Conservation (phyloP, 2,888 invertebrate species). For the Biston stratarius region DNA sequence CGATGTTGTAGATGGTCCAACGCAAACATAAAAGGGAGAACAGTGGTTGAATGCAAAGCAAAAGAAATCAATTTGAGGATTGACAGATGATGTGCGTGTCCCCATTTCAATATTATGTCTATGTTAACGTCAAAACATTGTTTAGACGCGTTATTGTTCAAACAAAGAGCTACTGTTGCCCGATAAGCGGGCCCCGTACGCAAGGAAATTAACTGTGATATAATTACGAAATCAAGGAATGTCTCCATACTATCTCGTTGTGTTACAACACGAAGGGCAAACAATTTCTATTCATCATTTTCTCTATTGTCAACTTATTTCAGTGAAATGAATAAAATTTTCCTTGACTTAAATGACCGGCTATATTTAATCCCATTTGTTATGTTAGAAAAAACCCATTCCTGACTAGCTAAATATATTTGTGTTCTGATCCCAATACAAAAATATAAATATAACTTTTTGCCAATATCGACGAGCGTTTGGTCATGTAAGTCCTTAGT, state of each 20-base stretch:
- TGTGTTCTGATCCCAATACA: background rate
- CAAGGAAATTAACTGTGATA: constrained; percentile 51
- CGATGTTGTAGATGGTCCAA: constrained; percentile 29
- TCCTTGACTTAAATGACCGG: constrained; percentile 26
- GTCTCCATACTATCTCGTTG: constrained; percentile 39
- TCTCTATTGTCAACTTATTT: background rate
- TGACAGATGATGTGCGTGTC: constrained; percentile 51
- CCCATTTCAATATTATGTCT: constrained; percentile 55
- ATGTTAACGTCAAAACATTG: constrained; percentile 62
- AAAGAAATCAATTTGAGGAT: constrained; percentile 36
- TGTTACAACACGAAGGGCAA: constrained; percentile 43
- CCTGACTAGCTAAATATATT: constrained; percentile 1
- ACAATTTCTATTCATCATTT: constrained; percentile 29
- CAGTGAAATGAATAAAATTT: constrained; percentile 19
- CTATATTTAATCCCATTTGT: constrained; percentile 14
- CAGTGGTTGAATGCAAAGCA: constrained; percentile 25
- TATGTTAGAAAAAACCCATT: constrained; percentile 21
- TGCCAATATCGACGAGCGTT: constrained; percentile 14
- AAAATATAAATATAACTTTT: background rate
- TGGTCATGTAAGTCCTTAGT: constrained; percentile 39
- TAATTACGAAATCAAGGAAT: constrained; percentile 54
- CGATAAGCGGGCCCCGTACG: constrained; percentile 62
- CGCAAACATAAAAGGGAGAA: constrained; percentile 35
- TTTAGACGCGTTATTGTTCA: constrained; percentile 63
- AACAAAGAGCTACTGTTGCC: constrained; percentile 64